Conservation (phyloP, 2,888 invertebrate genomes). For the Barypeithes pellucidus region DNA sequence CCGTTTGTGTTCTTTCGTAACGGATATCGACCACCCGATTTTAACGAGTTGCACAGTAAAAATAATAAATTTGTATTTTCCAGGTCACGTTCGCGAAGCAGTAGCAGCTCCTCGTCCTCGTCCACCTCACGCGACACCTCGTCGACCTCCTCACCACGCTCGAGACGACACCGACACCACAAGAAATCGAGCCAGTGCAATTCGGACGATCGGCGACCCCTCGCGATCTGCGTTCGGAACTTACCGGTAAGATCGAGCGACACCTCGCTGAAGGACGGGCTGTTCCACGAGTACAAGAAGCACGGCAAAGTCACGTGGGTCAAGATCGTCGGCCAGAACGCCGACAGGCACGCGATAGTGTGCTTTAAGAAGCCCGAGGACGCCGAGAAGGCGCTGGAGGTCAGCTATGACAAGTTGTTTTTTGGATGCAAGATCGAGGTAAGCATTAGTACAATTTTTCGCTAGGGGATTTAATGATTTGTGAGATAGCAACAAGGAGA, state of each 20-base stretch:
- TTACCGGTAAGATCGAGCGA: constrained; percentile 92
- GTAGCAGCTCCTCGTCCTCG: constrained; percentile 76
- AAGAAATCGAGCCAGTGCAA: constrained; percentile 47
- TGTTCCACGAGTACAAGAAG: constrained; percentile 99
- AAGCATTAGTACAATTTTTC: constrained; percentile 9
- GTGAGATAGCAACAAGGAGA: no score
- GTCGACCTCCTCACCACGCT: constrained; percentile 74
- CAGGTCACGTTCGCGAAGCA: constrained; percentile 72
- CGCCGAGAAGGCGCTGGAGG: constrained; percentile 95
- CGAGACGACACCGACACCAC: constrained; percentile 66
- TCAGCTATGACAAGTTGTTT: constrained; percentile 96
- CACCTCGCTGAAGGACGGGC: constrained; percentile 96
- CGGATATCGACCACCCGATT: no score
- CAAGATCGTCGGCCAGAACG: constrained; percentile 88
- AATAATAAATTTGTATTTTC: no score
- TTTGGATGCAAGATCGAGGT: constrained; percentile 96
- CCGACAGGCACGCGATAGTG: constrained; percentile 93
- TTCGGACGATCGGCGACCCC: constrained; percentile 82
- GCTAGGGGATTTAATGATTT: no score
- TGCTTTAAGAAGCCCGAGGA: constrained; percentile 98
- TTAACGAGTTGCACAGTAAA: no score
- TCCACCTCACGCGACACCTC: constrained; percentile 77
- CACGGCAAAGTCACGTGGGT: constrained; percentile 98
- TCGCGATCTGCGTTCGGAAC: constrained; percentile 93
- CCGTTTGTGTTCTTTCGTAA: no score